Conservation (phyloP, 2,113 vertebrate species). For the Meriones unguiculatus region DNA sequence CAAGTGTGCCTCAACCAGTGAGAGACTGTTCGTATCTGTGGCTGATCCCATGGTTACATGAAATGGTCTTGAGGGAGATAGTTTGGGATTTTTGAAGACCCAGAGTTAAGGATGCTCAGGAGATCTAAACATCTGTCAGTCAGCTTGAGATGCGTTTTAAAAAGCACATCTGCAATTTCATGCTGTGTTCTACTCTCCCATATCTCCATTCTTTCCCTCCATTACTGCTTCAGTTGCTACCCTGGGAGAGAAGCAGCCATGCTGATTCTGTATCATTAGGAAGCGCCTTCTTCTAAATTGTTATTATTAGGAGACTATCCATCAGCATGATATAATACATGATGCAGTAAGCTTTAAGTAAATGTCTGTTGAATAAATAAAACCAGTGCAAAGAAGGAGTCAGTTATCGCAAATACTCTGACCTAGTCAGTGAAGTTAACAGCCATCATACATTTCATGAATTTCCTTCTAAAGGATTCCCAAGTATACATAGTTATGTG, state of each 20-base stretch:
- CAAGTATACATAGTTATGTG: neutral
- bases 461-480: conserved; percentile 24
- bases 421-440: neutral
- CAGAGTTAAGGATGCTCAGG: neutral
- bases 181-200: neutral
- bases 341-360: neutral
- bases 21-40: neutral
- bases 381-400: neutral
- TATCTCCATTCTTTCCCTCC: neutral
- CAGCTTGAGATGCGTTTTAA: neutral
- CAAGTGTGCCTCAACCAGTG: neutral
- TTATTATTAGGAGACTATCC: neutral
- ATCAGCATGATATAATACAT: neutral
- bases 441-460: neutral
- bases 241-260: neutral
- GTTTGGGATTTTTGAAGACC: conserved; percentile 5
- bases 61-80: neutral
- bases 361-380: neutral
- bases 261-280: neutral
- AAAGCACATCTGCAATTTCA: neutral
- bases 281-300: neutral
- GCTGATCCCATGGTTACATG: too few relatives aligned
- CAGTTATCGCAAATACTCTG: neutral
- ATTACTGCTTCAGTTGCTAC: neutral
- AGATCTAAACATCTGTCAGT: neutral